phyloP scores from a whole-genome alignment of 2,888 invertebrate species.

The Tipula vernalis region DNA sequence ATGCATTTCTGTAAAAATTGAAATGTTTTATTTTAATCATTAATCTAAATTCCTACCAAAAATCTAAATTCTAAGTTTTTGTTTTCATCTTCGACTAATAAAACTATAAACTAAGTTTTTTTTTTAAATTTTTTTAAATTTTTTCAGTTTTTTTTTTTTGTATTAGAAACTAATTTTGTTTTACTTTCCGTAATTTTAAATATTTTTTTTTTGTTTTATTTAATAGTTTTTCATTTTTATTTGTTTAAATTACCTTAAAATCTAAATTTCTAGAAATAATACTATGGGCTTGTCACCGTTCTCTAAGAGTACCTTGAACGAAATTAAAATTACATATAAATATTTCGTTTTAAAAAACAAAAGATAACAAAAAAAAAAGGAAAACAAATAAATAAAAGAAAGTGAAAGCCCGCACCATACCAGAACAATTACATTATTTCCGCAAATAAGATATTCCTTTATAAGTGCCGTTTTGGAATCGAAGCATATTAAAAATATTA shows the following conservation, averaged over 20 bases:
- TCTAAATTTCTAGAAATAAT: neutral
- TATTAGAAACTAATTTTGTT: neutral
- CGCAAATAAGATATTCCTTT: neutral
- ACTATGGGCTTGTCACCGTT: constrained; percentile 5
- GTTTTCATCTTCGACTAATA: constrained; percentile 5
- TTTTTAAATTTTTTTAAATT: neutral
- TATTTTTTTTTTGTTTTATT: neutral
- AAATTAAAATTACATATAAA: neutral
- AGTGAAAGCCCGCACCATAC: neutral
- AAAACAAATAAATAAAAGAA: neutral
- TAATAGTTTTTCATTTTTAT: neutral
- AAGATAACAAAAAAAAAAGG: neutral
- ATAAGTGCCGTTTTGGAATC: neutral
- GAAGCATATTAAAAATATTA: neutral
- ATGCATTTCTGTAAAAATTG: neutral
- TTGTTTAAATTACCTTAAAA: neutral
- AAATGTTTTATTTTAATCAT: neutral
- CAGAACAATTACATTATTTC: neutral
- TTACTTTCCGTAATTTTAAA: neutral
- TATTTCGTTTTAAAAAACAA: neutral
- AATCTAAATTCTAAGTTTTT: constrained; percentile 7
- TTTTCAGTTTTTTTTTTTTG: neutral
- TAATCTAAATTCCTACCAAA: constrained; percentile 8
- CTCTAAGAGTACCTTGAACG: neutral
- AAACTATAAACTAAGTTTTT: neutral